Evolutionary conservation across 2,888 invertebrate species (phyloP), one percentile per base, ranked within the genome.

Genomic region (Hipparchia semele): DNA sequence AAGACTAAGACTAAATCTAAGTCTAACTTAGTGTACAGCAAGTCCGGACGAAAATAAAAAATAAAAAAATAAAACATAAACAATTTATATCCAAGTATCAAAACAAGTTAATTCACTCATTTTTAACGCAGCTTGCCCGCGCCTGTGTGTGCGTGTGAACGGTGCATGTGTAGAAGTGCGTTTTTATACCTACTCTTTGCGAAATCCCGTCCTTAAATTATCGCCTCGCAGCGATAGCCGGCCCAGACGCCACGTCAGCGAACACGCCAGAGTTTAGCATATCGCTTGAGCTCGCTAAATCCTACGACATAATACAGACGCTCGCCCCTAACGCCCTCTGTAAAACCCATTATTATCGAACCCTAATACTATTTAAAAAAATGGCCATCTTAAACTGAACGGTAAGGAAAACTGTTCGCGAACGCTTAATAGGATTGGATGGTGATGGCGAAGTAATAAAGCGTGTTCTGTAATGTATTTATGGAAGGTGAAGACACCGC

Each of bases 391-490:
- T 90, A 88, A 90, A 87, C 85, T 86, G 84, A 89, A 88, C 86
- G 84, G 84, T 85, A 80, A 82, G 86, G 83, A 85, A 86, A 86
- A 85, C 87, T 88, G 85, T 83, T 86, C 85, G 86, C 85, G 86
- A 89, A 87, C 88, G 86, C 88, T 89, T 92, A 93, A 93, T 90
- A 90, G 90, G 92, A 94, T 94, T 91, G 90, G 89, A 91, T 89
- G 88, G 90, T 89, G 91, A 91, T 89, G 89, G 91, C 87, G 83
- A 84, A 92, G 92, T 92, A 91, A 92, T 91, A 92, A 92, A 91
- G 88, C 91, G 90, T 91, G 92, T 93, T 91, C 90, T 79, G 82
- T 92, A 93, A 92, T 91, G 90, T 92, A 90, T 92, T 92, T 93
- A 92, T 90, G 87, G 87, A 85, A 86, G 88, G 88, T 87, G 83